Evolutionary conservation across 2,888 invertebrate genomes (phyloP).

Genomic region (Allygus modestus): DNA sequence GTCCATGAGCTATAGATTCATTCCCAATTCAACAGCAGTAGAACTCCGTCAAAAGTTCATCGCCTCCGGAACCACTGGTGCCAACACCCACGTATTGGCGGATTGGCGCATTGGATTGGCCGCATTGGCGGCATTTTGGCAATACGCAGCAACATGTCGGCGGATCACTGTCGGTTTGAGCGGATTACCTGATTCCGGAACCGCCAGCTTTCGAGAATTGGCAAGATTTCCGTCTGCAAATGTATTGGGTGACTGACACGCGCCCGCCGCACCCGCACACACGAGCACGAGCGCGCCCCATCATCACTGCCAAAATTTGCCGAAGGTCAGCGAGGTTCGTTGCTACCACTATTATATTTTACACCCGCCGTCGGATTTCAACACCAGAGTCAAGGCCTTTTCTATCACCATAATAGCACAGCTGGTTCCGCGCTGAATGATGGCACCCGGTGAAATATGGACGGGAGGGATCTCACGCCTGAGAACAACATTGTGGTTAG

Average conservation of each 20-base stretch:
- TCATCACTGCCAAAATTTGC: background rate
- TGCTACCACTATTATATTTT: constrained; percentile 17
- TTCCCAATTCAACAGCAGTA: too few species aligned
- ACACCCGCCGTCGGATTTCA: constrained; percentile 1
- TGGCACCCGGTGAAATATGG: background rate
- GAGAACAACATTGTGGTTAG: too few species aligned
- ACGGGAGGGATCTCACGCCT: background rate
- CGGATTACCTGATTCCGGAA: too few species aligned
- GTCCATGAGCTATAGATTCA: too few species aligned
- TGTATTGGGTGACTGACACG: too few species aligned
- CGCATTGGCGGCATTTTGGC: background rate
- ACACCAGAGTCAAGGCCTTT: constrained; percentile 17
- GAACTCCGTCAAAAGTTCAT: too few species aligned
- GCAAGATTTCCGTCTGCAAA: too few species aligned
- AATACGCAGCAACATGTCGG: too few species aligned
- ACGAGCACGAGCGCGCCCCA: background rate
- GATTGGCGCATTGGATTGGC: background rate
- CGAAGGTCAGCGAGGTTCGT: constrained; percentile 1
- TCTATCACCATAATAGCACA: background rate
- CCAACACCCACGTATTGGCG: too few species aligned
- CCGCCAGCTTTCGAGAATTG: too few species aligned
- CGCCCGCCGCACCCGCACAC: background rate
- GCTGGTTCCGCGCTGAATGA: background rate
- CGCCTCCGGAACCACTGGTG: too few species aligned
- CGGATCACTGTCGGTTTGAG: background rate